phyloP scores from a whole-genome alignment of 2,888 invertebrate species.

The Stenurella melanura region DNA sequence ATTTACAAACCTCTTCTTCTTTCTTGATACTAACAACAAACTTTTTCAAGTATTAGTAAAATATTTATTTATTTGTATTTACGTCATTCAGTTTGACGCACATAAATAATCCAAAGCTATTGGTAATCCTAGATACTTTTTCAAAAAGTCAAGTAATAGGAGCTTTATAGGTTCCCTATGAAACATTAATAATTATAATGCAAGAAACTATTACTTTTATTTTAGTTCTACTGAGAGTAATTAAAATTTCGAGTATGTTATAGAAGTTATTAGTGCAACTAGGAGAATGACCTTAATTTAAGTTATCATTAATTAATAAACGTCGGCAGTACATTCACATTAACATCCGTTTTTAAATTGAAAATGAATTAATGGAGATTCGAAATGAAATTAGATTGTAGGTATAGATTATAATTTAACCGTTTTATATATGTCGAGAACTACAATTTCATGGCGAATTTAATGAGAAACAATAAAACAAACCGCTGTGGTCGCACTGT shows the following conservation, averaged over 20 bases:
- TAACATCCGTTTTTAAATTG: slow-evolving; percentile 7
- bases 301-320: neutral
- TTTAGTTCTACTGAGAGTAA: neutral
- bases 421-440: neutral
- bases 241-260: neutral
- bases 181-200: neutral
- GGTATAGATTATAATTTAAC: neutral
- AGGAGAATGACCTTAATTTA: slow-evolving; percentile 1
- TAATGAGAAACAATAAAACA: neutral
- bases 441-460: neutral
- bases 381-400: neutral
- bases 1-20: no score
- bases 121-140: neutral
- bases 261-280: slow-evolving; percentile 2
- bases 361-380: slow-evolving; percentile 7
- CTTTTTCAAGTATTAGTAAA: no score
- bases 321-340: neutral
- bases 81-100: no score
- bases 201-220: neutral
- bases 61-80: no score
- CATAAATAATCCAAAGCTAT: neutral
- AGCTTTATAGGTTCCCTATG: neutral
- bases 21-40: no score
- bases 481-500: no score
- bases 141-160: neutral